Conservation (phyloP, 1,140 invertebrate genomes). For the Trichomalopsis sarcophagae region DNA sequence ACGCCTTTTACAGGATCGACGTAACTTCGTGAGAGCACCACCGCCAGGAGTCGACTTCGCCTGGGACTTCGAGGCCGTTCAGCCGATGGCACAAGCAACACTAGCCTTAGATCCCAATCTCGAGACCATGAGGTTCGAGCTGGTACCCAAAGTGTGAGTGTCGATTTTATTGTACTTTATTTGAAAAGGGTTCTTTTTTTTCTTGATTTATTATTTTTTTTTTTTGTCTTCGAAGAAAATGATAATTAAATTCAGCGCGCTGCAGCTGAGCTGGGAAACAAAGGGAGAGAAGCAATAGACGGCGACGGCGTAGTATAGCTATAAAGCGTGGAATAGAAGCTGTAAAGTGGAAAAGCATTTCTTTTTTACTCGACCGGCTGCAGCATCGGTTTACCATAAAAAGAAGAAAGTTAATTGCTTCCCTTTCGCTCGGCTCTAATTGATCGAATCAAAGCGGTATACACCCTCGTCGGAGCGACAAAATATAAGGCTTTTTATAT, state of each 20-base stretch:
- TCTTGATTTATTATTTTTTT: not conserved
- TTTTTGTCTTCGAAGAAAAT: not conserved
- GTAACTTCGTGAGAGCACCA: conserved; percentile 97
- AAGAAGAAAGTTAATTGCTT: not conserved
- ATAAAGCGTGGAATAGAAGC: not conserved
- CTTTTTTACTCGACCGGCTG: not conserved
- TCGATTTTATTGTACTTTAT: not conserved
- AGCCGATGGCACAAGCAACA: conserved; percentile 94
- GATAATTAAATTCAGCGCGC: not conserved
- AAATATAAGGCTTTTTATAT: too few species aligned
- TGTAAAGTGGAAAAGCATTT: not conserved
- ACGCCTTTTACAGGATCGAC: conserved; percentile 85
- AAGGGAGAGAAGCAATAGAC: not conserved
- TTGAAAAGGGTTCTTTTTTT: not conserved
- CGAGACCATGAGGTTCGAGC: conserved; percentile 98
- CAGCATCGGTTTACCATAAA: not conserved
- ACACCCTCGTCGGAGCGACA: too few species aligned
- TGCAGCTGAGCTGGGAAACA: not conserved
- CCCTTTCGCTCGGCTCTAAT: not conserved
- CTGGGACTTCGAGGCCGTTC: conserved; percentile 94
- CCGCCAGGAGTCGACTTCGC: conserved; percentile 96
- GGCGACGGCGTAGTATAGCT: not conserved
- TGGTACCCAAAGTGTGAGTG: conserved; percentile 97
- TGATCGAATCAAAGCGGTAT: not conserved
- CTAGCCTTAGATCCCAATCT: conserved; percentile 96